A percentile compares a stretch with the other conserved stretches of the same genome.
Conservation (phyloP, 2,797 vertebrate species). For the Gymnoscopelus microlampas region DNA sequence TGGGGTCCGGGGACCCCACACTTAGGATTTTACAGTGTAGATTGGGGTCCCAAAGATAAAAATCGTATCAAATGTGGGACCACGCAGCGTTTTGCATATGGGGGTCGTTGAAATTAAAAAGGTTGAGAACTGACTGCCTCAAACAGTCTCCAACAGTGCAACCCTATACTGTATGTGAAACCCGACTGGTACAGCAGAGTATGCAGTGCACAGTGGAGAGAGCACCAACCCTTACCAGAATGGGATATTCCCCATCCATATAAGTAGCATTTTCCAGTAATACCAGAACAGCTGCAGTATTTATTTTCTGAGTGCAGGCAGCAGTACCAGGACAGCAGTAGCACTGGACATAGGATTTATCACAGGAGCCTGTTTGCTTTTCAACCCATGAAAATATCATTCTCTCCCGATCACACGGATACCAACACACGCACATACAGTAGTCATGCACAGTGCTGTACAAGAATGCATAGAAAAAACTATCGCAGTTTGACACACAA, state of each 20-base stretch:
- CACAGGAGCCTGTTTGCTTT: conserved; percentile 52
- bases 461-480: too few relatives aligned
- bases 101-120: too few relatives aligned
- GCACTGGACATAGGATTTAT: conserved; percentile 58
- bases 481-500: too few relatives aligned
- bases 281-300: conserved; percentile 62
- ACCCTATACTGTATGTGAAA: not conserved
- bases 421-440: conserved; percentile 17
- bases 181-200: conserved; percentile 42
- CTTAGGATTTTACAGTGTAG: too few relatives aligned
- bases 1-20: too few relatives aligned
- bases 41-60: too few relatives aligned
- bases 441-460: not conserved
- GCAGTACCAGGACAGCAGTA: conserved; percentile 60
- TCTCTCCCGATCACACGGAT: conserved; percentile 42
- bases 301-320: conserved; percentile 51
- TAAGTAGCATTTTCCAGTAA: conserved; percentile 62
- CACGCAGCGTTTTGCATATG: too few relatives aligned
- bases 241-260: conserved; percentile 50
- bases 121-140: too few relatives aligned
- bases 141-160: too few relatives aligned
- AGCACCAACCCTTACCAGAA: conserved; percentile 46
- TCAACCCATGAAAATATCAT: conserved; percentile 44
- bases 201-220: conserved; percentile 44
- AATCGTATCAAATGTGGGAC: too few relatives aligned